A percentile compares a stretch with the other conserved stretches of the same genome.
phyloP scores from a whole-genome alignment of 2,888 invertebrate species.

The Oxycera nigricornis region DNA sequence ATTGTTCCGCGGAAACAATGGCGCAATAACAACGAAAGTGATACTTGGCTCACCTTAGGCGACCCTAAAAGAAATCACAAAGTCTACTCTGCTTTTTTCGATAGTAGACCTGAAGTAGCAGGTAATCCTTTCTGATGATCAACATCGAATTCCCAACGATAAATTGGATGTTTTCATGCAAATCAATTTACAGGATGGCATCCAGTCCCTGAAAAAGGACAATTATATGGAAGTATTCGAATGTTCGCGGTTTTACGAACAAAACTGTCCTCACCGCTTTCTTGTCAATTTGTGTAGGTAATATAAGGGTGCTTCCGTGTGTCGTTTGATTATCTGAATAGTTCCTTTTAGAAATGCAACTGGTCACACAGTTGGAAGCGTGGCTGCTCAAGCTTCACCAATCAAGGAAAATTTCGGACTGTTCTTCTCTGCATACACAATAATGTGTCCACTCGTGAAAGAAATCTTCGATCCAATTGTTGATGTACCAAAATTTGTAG shows the following conservation, averaged over 20 bases:
- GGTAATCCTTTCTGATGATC: no score
- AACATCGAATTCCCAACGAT: no score
- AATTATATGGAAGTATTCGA: slow-evolving; percentile 53
- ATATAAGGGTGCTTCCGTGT: not conserved
- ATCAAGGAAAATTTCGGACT: slow-evolving; percentile 63
- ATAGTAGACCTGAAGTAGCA: slow-evolving; percentile 57
- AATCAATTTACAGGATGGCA: slow-evolving; percentile 15
- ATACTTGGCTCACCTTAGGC: slow-evolving; percentile 57
- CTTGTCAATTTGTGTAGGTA: slow-evolving; percentile 54
- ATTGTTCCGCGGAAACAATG: no score
- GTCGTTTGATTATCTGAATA: no score
- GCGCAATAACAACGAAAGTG: slow-evolving; percentile 48
- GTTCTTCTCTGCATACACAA: slow-evolving; percentile 61
- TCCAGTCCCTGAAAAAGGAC: slow-evolving; percentile 45
- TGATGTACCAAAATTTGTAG: slow-evolving; percentile 56
- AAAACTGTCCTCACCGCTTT: slow-evolving; percentile 50
- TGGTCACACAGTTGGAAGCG: slow-evolving; percentile 50
- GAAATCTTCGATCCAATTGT: slow-evolving; percentile 44
- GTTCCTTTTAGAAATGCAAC: slow-evolving; percentile 56
- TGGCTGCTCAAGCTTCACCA: slow-evolving; percentile 57
- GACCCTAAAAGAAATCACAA: slow-evolving; percentile 54
- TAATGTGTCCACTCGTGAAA: slow-evolving; percentile 57
- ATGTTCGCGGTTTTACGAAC: slow-evolving; percentile 56
- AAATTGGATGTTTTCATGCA: slow-evolving; percentile 29
- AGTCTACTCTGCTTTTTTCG: slow-evolving; percentile 62